A percentile compares a stretch with the other conserved stretches of the same genome.
Evolutionary conservation across 2,797 vertebrate species (phyloP).

Genomic region (Brotula barbata): DNA sequence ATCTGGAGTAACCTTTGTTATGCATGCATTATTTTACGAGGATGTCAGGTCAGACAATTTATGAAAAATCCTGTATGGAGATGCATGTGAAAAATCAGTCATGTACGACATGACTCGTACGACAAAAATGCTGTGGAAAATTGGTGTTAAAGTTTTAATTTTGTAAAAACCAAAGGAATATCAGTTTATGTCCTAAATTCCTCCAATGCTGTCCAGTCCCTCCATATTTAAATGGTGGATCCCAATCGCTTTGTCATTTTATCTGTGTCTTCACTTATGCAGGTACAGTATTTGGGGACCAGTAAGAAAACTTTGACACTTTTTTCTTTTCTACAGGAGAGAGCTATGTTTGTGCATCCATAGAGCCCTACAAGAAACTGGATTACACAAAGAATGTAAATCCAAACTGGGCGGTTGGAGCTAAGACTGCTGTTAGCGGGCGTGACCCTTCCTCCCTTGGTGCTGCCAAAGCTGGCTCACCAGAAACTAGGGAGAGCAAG

Average conservation of each 20-base stretch:
- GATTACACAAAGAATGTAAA: conserved; percentile 99
- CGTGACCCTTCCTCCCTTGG: conserved; percentile 86
- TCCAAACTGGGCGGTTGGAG: conserved; percentile 95
- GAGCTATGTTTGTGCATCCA: conserved; percentile 96
- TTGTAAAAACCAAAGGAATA: no score
- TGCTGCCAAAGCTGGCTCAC: conserved; percentile 80
- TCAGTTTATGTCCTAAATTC: no score
- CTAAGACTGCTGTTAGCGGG: conserved; percentile 77
- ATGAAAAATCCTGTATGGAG: no score
- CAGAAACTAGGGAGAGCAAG: conserved; percentile 86
- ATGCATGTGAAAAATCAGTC: no score
- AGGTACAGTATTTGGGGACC: neutral
- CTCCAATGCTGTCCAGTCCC: no score
- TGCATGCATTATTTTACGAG: no score
- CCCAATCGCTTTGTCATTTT: neutral
- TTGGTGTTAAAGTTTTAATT: no score
- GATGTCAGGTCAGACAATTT: no score
- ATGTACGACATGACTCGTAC: no score
- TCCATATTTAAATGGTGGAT: no score
- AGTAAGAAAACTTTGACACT: neutral
- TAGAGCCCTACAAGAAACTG: conserved; percentile 93
- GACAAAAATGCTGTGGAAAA: no score
- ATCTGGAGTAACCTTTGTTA: no score
- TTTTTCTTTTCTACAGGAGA: conserved; percentile 80
- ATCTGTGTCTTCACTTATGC: neutral